A percentile compares a stretch with the other conserved stretches of the same genome.
Conservation (phyloP, 2,888 invertebrate species). For the Lepidochrysops patricia region DNA sequence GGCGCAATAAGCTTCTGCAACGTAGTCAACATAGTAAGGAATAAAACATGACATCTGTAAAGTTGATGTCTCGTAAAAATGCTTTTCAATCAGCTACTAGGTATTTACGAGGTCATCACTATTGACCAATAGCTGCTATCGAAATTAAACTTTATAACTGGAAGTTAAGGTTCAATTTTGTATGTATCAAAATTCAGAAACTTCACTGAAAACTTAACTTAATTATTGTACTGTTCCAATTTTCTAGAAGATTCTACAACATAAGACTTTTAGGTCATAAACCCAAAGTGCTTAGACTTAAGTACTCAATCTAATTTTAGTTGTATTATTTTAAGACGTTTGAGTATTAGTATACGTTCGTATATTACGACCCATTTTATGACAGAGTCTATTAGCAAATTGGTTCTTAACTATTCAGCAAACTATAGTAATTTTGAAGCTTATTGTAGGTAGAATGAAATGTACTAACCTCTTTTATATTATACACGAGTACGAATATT, state of each 20-base stretch:
- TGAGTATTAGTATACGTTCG: neutral
- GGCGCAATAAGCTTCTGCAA: too few relatives aligned
- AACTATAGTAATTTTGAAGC: too few relatives aligned
- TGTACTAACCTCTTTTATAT: too few relatives aligned
- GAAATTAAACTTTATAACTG: neutral
- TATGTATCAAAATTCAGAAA: neutral
- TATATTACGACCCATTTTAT: neutral
- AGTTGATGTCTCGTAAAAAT: neutral
- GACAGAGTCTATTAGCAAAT: too few relatives aligned
- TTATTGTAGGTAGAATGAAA: too few relatives aligned
- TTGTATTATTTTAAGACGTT: neutral
- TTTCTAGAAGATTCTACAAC: neutral
- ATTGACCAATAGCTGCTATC: neutral
- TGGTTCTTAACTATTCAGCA: too few relatives aligned
- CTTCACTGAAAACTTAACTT: neutral
- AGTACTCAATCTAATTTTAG: neutral
- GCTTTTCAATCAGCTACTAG: neutral
- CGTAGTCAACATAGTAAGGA: neutral
- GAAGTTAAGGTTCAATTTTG: neutral
- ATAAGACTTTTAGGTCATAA: neutral
- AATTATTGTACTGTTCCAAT: neutral
- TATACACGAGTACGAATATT: too few relatives aligned
- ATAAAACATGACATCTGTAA: neutral
- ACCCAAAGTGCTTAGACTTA: neutral
- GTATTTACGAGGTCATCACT: neutral